These are phyloP conservation scores for Mallateleia sp. DNA, from an alignment of 2,888 invertebrate species.

Conservation along the genomic window DNA sequence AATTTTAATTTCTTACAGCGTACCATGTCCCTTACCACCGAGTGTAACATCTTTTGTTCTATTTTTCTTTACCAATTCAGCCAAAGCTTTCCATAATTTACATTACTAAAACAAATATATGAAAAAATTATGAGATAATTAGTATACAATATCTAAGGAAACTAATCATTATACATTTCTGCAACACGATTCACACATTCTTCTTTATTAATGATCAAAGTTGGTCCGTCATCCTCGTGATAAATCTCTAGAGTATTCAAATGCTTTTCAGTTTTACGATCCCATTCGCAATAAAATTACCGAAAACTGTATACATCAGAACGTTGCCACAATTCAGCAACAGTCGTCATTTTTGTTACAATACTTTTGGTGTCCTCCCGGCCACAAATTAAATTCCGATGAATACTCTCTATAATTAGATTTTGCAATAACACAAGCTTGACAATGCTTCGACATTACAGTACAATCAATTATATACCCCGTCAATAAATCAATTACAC, in stretches of 20 bases:
- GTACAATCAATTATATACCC: slow-evolving; percentile 30
- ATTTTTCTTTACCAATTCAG: not conserved
- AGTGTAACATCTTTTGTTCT: slow-evolving; percentile 5
- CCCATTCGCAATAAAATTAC: too few relatives aligned
- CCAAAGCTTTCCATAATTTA: not conserved
- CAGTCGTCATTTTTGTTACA: slow-evolving; percentile 50
- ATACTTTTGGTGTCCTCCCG: not conserved
- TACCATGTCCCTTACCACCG: slow-evolving; percentile 39
- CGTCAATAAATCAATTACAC: slow-evolving; percentile 26
- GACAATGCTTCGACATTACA: slow-evolving; percentile 47
- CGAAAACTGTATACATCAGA: slow-evolving; percentile 38
- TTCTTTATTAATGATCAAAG: slow-evolving; percentile 21
- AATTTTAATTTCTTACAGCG: slow-evolving; percentile 41
- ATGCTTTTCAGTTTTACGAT: slow-evolving; percentile 43
- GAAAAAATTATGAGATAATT: too few relatives aligned
- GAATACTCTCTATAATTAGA: slow-evolving; percentile 5
- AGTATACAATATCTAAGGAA: too few relatives aligned
- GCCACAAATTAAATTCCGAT: slow-evolving; percentile 19
- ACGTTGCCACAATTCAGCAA: slow-evolving; percentile 44
- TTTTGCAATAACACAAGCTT: slow-evolving; percentile 19
- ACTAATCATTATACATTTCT: slow-evolving; percentile 27
- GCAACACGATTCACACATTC: slow-evolving; percentile 43
- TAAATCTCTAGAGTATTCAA: slow-evolving; percentile 37
- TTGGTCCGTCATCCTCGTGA: slow-evolving; percentile 21
- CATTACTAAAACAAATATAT: not conserved